phyloP scores from a whole-genome alignment of 1,140 invertebrate genomes.

The Ceratitis capitata region DNA sequence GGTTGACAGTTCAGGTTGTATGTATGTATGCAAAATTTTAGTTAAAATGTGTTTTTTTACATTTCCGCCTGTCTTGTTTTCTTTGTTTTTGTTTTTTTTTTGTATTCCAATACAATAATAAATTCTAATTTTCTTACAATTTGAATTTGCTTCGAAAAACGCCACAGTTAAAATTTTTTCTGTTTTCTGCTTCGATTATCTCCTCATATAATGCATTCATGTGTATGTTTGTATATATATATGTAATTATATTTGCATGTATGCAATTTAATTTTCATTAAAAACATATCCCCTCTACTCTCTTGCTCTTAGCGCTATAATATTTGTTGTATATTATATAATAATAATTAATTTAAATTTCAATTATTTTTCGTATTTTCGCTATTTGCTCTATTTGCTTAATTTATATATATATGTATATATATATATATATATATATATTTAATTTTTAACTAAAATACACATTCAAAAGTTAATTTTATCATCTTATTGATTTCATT shows the following conservation, averaged over 20 bases:
- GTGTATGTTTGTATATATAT: slow-evolving; percentile 13
- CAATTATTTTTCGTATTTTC: slow-evolving; percentile 2
- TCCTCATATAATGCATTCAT: neutral
- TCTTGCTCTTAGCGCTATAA: neutral
- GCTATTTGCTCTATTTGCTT: neutral
- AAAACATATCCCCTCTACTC: too few species aligned
- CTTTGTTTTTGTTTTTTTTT: neutral
- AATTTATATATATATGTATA: too few species aligned
- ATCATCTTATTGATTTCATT: neutral
- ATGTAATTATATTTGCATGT: slow-evolving; percentile 31
- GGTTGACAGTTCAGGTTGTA: neutral
- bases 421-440: neutral
- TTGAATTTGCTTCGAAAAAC: neutral
- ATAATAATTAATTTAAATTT: slow-evolving; percentile 21
- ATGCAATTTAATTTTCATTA: too few species aligned
- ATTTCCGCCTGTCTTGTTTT: neutral
- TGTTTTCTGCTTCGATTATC: neutral
- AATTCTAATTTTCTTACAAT: slow-evolving; percentile 8
- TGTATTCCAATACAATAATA: neutral
- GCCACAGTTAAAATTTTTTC: neutral
- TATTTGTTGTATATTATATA: slow-evolving; percentile 18
- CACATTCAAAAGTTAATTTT: slow-evolving; percentile 29
- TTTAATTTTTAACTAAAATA: slow-evolving; percentile 36
- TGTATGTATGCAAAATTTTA: neutral
- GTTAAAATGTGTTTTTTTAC: neutral